A percentile compares a stretch with the other conserved stretches of the same genome.
phyloP scores from a whole-genome alignment of 2,113 vertebrate genomes.

The Panthera uncia region DNA sequence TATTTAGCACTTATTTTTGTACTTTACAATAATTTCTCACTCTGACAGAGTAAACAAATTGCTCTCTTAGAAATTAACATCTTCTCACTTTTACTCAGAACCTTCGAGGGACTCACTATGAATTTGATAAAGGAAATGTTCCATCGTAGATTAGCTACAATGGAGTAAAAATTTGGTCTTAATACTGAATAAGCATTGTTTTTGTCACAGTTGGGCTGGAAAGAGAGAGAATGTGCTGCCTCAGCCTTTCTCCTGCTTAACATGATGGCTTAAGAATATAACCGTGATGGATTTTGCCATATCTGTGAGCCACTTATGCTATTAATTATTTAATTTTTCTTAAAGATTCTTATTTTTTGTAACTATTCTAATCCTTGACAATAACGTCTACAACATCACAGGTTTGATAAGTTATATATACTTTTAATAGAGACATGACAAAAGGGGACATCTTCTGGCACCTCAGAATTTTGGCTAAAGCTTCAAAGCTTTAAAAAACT shows the following conservation, averaged over 20 bases:
- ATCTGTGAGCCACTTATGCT: not conserved
- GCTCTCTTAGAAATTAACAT: slow-evolving; percentile 3
- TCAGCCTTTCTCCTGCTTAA: not conserved
- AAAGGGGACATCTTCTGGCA: not conserved
- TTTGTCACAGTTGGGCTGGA: not conserved
- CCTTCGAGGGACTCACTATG: not conserved
- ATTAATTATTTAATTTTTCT: not conserved
- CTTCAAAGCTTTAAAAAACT: slow-evolving; percentile 9
- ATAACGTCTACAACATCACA: not conserved
- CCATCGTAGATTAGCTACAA: not conserved
- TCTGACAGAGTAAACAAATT: not conserved
- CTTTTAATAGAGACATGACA: not conserved
- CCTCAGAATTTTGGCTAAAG: not conserved
- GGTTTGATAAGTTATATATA: not conserved
- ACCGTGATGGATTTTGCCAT: not conserved
- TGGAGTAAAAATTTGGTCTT: not conserved
- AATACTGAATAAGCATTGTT: not conserved
- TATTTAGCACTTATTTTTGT: not conserved
- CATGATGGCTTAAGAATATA: not conserved
- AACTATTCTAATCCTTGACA: not conserved
- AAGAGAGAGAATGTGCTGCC: not conserved
- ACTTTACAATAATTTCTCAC: not conserved
- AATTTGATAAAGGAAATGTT: not conserved
- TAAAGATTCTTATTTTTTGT: not conserved
- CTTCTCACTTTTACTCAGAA: not conserved